Evolutionary conservation across 2,888 invertebrate species (phyloP), one percentile per base, ranked within the genome.

Genomic region (Epinotia brunnichana): DNA sequence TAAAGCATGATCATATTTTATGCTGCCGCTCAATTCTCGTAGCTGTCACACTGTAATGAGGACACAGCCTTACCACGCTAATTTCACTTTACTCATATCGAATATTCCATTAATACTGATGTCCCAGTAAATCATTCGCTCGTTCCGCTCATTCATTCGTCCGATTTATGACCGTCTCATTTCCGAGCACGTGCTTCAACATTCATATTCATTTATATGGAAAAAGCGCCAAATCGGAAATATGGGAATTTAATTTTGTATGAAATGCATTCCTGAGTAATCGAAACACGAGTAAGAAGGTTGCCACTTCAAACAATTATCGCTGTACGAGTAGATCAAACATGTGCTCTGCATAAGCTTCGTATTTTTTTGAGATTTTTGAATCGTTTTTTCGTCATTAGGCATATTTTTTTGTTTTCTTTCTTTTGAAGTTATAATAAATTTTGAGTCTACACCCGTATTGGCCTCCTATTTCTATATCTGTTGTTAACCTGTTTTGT

Each of bases 151-250:
- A 56, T 64, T 54, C 39, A 48, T 54, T 56, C 54, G 54, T 21
- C 11, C 41, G 66, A 56, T 56, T 56, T 56, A 66, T 66, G 41
- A n/a, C 2, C 21, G 41, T 66, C 66, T 66, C 66, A 66, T 66
- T 66, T 66, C 66, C 66, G 62, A 15, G 64, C 19, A 53, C 53
- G 29, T 35, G 39, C 56, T 66, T 56, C n/a, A 66, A 41, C 66
- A 66, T 66, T 66, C 66, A 66, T 66, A 56, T 66, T 56, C 54
- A 66, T 66, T 66, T 66, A 24, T 56, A 66, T 66, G 66, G 66
- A 66, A 66, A 54, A 66, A 54, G 64, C 54, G n/a, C n/a, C 66
- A 21, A 66, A 66, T 56, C n/a, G 66, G 66, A 66, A 39, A 41
- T 21, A 66, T 56, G n/a, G 66, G 3, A 21, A 21, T 64, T 15